phyloP scores from a whole-genome alignment of 2,888 invertebrate genomes.

The Lomographa bimaculata region DNA sequence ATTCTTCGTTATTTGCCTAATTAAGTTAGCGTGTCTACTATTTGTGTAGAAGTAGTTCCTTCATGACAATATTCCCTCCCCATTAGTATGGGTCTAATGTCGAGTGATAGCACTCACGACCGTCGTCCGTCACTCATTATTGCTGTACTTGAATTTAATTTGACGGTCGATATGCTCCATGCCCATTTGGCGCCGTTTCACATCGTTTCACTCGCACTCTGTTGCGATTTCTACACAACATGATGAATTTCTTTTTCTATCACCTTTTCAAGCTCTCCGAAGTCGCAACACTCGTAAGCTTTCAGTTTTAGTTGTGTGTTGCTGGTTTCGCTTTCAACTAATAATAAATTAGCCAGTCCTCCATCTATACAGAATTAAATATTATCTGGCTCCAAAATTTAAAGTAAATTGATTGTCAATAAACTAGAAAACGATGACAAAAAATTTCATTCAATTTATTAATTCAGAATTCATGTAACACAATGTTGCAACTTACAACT shows the following conservation, averaged over 20 bases:
- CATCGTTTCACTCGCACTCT: slow-evolving; percentile 65
- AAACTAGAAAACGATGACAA: no score
- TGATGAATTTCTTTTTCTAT: slow-evolving; percentile 58
- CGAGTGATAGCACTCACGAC: slow-evolving; percentile 33
- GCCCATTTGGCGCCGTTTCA: slow-evolving; percentile 70
- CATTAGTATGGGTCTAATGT: slow-evolving; percentile 20
- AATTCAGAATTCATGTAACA: no score
- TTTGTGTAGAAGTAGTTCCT: no score
- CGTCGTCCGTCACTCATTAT: slow-evolving; percentile 45
- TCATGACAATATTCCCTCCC: no score
- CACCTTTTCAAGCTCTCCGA: slow-evolving; percentile 40
- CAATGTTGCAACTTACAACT: no score
- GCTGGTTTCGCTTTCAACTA: slow-evolving; percentile 7
- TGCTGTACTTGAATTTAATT: slow-evolving; percentile 67
- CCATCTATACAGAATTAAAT: no score
- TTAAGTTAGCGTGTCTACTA: no score
- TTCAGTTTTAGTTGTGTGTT: slow-evolving; percentile 18
- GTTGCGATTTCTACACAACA: slow-evolving; percentile 62
- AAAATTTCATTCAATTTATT: no score
- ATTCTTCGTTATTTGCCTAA: background rate
- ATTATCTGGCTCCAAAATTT: no score
- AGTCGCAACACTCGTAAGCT: slow-evolving; percentile 25
- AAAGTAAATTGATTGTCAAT: no score
- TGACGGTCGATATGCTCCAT: slow-evolving; percentile 74
- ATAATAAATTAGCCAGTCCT: slow-evolving; percentile 14